phyloP scores from a whole-genome alignment of 2,888 invertebrate species.

The Lycophotia porphyrea region DNA sequence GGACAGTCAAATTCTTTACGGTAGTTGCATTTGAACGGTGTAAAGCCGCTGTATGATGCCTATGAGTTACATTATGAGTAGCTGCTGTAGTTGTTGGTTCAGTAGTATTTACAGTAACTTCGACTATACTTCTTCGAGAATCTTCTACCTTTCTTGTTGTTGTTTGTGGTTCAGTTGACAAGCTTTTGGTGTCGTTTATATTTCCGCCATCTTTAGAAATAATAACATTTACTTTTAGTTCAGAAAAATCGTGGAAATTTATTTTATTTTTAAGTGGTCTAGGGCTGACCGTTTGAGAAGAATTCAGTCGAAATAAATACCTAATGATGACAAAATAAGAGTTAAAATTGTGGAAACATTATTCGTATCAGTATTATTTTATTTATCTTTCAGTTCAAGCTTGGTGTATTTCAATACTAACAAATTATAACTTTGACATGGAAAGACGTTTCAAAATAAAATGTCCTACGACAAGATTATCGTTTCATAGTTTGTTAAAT shows the following conservation, averaged over 20 bases:
- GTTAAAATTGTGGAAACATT: not conserved
- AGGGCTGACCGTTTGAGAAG: not conserved
- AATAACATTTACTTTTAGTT: not conserved
- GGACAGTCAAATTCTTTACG: conserved; percentile 13
- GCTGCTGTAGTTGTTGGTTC: not conserved
- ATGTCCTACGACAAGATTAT: not conserved
- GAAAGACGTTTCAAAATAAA: not conserved
- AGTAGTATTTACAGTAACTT: not conserved
- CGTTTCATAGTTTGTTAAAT: conserved; percentile 14
- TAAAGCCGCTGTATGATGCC: not conserved
- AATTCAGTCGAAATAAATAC: not conserved
- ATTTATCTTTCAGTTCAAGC: not conserved
- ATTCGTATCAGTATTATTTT: not conserved
- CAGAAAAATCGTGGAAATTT: not conserved
- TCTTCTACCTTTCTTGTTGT: not conserved
- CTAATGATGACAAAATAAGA: not conserved
- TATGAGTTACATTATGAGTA: not conserved
- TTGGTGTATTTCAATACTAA: conserved; percentile 2
- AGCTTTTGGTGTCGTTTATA: conserved; percentile 9
- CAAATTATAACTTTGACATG: not conserved
- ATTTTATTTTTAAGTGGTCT: not conserved
- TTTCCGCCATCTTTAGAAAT: conserved; percentile 21
- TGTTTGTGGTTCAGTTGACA: not conserved
- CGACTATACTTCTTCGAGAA: conserved; percentile 34
- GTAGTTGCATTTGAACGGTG: not conserved